Evolutionary conservation across 2,113 vertebrate genomes (phyloP), one percentile per base, ranked within the genome.

Genomic region (Oostethus manadensis): DNA sequence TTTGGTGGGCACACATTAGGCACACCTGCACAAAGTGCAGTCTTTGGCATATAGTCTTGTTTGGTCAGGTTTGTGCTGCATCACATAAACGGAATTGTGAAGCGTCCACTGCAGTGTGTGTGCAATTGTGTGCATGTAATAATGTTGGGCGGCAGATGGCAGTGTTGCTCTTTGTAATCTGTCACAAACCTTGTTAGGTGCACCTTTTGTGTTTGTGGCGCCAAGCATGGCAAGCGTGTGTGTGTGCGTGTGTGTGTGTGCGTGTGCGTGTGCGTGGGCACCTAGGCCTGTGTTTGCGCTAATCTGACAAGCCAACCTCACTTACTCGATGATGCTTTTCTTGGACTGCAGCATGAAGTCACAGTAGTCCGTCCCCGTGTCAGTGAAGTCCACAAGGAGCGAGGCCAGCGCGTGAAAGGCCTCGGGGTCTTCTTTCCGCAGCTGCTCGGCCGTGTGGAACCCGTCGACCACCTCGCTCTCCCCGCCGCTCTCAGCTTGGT

Each of bases 281-380:
- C n/a, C n/a, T n/a, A n/a, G n/a, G n/a, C n/a, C n/a, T 22, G 2
- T 33, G 29, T 26, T 26, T 26, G 21, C 26, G 35, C 35, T 38
- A 6, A 42, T 23, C 23, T 43, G 16, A 22, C 10, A 7, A 29
- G 10, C 15, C n/a, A 1, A 16, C 61, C 26, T 4, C 38, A 78
- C 94, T 92, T 57, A 98, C 94, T 97, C 91, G 60, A 97, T 94
- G 82, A 96, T 94, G 76, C 72, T 83, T 59, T 98, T 92, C 84
- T 97, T 98, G 71, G 93, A 90, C 58, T 96, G 93, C 71, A 98
- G 88, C 33, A 88, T 87, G 86, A 96, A 98, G 79, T 96, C 92
- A 21, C 95, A 98, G 83, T 93, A 97, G 86, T 98, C 95, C 0
- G 81, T 77, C 29, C 96, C 96, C 1, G 83, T 89, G 89, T 98